Evolutionary conservation across 2,113 vertebrate species (phyloP).

Genomic region (Orthonyx spaldingii): DNA sequence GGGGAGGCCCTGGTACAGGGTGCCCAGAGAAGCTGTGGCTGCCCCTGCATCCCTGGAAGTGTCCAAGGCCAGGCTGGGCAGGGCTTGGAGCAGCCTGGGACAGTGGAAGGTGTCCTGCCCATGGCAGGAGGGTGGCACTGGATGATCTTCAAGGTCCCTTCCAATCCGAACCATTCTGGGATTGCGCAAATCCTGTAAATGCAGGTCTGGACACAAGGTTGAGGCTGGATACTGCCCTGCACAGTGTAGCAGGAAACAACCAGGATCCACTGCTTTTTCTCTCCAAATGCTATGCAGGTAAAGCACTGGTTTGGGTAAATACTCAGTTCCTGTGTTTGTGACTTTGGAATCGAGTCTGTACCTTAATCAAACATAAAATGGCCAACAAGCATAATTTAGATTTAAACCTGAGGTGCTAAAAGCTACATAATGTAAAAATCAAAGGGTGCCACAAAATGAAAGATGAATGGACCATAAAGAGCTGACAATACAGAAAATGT

Average conservation of each 20-base stretch:
- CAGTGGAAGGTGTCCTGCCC: fast-evolving
- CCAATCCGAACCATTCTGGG: neutral
- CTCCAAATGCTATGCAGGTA: neutral
- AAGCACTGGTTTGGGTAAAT: neutral
- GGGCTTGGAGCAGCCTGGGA: neutral
- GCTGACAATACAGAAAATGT: neutral
- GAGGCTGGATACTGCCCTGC: neutral
- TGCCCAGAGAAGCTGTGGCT: neutral
- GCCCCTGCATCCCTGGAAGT: neutral
- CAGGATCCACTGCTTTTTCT: neutral
- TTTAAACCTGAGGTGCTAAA: neutral
- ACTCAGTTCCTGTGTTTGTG: neutral
- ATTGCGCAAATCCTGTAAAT: neutral
- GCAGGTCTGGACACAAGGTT: neutral
- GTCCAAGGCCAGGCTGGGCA: fast-evolving
- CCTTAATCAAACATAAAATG: neutral
- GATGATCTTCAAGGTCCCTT: neutral
- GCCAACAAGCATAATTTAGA: neutral
- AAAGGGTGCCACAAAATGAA: neutral
- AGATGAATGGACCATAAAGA: neutral
- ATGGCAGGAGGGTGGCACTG: fast-evolving
- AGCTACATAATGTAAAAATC: neutral
- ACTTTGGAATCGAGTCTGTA: neutral
- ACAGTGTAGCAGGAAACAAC: neutral
- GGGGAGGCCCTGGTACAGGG: neutral